phyloP scores from a whole-genome alignment of 1,140 invertebrate species.

The Drosophila rufa region DNA sequence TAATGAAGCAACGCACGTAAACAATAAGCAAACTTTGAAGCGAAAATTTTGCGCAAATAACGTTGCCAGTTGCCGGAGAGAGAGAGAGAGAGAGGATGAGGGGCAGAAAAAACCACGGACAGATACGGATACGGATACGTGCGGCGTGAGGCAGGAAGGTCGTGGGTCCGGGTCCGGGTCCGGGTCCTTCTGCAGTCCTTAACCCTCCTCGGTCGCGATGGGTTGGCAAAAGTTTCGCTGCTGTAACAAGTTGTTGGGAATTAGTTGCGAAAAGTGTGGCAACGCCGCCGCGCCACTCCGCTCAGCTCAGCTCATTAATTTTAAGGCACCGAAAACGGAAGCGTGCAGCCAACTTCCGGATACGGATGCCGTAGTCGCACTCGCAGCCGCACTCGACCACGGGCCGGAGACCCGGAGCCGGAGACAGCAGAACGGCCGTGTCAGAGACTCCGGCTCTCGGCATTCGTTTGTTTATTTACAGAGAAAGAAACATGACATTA shows the following conservation, averaged over 20 bases:
- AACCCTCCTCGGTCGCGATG: constrained; percentile 7
- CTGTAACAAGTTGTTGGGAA: constrained; percentile 79
- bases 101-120: constrained; percentile 15
- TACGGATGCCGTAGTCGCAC: constrained; percentile 40
- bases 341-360: constrained; percentile 79
- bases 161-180: constrained; percentile 34
- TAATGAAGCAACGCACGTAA: constrained; percentile 83
- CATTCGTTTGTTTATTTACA: constrained; percentile 40
- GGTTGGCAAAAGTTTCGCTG: constrained; percentile 67
- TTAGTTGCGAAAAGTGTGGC: constrained; percentile 82
- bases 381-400: constrained; percentile 27
- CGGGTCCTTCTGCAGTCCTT: not conserved
- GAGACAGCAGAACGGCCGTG: constrained; percentile 67
- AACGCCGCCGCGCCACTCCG: constrained; percentile 44
- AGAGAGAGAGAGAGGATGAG: not conserved
- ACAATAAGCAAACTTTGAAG: constrained; percentile 83
- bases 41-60: constrained; percentile 83
- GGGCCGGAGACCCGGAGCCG: constrained; percentile 61
- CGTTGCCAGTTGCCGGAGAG: constrained; percentile 42
- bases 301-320: constrained; percentile 75
- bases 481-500: constrained; percentile 19
- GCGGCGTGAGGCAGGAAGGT: constrained; percentile 77
- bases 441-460: constrained; percentile 45
- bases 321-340: constrained; percentile 77
- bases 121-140: constrained; percentile 76